Percentiles rank a stretch among this genome's conserved stretches.
Evolutionary conservation across 2,888 invertebrate species (phyloP).

Genomic region (Metalampra italica): DNA sequence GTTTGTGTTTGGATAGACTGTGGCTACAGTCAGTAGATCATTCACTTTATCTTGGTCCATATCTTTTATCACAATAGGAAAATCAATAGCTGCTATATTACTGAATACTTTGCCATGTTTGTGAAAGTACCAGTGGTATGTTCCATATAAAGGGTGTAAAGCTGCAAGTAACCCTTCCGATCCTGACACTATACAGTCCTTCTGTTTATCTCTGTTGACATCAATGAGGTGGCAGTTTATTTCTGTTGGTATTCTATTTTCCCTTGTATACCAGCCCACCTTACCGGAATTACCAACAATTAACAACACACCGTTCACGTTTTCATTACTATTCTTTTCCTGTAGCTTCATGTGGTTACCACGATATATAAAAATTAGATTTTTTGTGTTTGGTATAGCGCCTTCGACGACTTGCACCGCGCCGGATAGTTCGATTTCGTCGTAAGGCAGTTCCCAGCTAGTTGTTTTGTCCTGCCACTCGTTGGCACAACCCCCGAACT

Average conservation of each 20-base stretch:
- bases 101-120: conserved; percentile 71
- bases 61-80: conserved; percentile 85
- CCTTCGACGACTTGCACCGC: conserved; percentile 84
- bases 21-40: conserved; percentile 82
- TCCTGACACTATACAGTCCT: conserved; percentile 87
- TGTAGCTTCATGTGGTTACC: conserved; percentile 80
- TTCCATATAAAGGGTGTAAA: conserved; percentile 70
- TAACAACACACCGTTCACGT: conserved; percentile 83
- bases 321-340: conserved; percentile 64
- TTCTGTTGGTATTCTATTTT: conserved; percentile 82
- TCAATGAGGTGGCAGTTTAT: conserved; percentile 87
- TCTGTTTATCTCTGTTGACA: conserved; percentile 83
- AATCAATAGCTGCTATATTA: conserved; percentile 79
- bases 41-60: conserved; percentile 84
- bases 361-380: conserved; percentile 85
- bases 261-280: conserved; percentile 85
- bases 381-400: conserved; percentile 80
- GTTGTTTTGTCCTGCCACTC: conserved; percentile 79
- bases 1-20: conserved; percentile 65
- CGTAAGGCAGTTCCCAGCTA: conserved; percentile 83
- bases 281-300: conserved; percentile 84
- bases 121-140: conserved; percentile 79
- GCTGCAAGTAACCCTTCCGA: conserved; percentile 80
- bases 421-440: conserved; percentile 84
- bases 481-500: conserved; percentile 81